Conservation (phyloP, 2,888 invertebrate genomes). For the Busseola fusca region DNA sequence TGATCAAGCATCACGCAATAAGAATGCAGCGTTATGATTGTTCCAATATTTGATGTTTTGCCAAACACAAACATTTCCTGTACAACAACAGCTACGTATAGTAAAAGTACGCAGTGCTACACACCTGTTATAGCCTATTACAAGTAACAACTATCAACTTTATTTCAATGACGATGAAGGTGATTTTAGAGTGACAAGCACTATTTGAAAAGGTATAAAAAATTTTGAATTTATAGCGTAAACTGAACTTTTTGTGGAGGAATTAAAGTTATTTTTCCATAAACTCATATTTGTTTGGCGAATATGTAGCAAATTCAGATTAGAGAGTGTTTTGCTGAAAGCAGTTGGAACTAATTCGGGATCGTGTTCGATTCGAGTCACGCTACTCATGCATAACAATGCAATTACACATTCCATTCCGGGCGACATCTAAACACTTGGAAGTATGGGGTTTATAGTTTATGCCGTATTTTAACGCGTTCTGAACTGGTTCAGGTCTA, state of each 20-base stretch:
- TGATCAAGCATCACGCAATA: not conserved
- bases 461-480: not conserved
- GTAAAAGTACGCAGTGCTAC: too few species aligned
- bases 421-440: slow-evolving; percentile 16
- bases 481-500: not conserved
- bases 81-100: not conserved
- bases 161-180: too few species aligned
- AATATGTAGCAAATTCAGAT: too few species aligned
- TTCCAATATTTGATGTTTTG: slow-evolving; percentile 20
- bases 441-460: not conserved
- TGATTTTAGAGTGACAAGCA: too few species aligned
- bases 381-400: slow-evolving; percentile 26
- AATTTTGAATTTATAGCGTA: too few species aligned
- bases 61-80: slow-evolving; percentile 29
- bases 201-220: too few species aligned
- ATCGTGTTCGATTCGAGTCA: slow-evolving; percentile 33
- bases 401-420: slow-evolving; percentile 28
- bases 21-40: slow-evolving; percentile 12
- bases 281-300: too few species aligned
- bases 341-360: slow-evolving; percentile 40
- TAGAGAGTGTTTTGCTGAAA: slow-evolving; percentile 7
- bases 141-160: too few species aligned
- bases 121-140: too few species aligned
- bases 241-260: too few species aligned
- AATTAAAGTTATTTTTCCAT: too few species aligned